Evolutionary conservation across 1,140 invertebrate genomes (phyloP).

Genomic region (Neodiprion fabricii): DNA sequence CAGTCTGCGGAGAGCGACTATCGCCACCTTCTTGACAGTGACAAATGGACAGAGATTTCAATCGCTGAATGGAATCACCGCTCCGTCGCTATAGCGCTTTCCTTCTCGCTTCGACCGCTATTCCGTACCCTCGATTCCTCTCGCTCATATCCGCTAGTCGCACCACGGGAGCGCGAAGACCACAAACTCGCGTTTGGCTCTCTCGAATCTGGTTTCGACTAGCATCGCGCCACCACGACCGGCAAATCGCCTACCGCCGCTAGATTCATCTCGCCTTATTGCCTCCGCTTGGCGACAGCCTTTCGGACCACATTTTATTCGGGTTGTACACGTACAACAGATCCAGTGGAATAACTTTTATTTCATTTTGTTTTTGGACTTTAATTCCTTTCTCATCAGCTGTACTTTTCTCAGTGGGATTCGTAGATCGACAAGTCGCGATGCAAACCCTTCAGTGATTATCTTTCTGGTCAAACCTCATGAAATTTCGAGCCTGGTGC

Average conservation of each 20-base stretch:
- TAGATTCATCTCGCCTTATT: conserved; percentile 41
- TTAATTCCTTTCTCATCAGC: too few species aligned
- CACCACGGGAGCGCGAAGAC: conserved; percentile 12
- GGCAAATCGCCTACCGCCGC: conserved; percentile 39
- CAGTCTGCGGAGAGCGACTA: conserved; percentile 53
- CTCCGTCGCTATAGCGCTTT: conserved; percentile 36
- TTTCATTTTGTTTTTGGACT: too few species aligned
- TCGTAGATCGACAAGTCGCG: too few species aligned
- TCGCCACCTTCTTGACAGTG: conserved; percentile 69
- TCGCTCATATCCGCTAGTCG: conserved; percentile 39
- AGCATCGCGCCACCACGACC: conserved; percentile 33
- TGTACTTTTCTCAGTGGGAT: too few species aligned
- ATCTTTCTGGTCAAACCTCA: too few species aligned
- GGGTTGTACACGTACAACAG: too few species aligned
- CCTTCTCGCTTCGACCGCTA: conserved; percentile 23
- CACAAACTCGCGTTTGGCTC: conserved; percentile 20
- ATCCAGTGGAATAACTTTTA: too few species aligned
- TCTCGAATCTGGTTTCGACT: conserved; percentile 35
- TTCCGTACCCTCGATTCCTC: conserved; percentile 38
- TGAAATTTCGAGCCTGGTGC: too few species aligned
- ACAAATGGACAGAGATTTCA: conserved; percentile 69
- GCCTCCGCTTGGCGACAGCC: not conserved
- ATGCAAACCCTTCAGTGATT: too few species aligned
- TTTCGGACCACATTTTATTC: too few species aligned
- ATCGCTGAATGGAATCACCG: conserved; percentile 67